These are phyloP conservation scores for Drosophila austrosaltans DNA, from an alignment of 2,888 invertebrate species.

Conservation along the genomic window DNA sequence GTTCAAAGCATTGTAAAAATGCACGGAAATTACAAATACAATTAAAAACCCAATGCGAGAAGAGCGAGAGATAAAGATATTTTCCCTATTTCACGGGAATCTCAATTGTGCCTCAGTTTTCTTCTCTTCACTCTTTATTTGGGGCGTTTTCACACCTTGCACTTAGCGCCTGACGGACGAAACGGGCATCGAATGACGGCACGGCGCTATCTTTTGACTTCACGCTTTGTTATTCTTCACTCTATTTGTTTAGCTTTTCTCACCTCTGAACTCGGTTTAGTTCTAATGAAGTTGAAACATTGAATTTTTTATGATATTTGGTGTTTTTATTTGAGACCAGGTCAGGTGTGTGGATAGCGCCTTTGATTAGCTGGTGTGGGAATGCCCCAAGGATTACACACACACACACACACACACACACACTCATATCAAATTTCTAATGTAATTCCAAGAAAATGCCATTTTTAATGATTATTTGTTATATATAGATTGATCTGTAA, in stretches of 20 bases:
- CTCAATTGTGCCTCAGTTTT: conserved; percentile 24
- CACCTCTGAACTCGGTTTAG: conserved; percentile 66
- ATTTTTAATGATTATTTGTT: background rate
- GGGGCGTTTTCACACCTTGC: conserved; percentile 64
- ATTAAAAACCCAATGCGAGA: conserved; percentile 51
- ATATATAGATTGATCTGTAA: no score
- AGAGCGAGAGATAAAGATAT: conserved; percentile 4
- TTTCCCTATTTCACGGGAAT: conserved; percentile 47
- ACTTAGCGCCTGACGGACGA: conserved; percentile 59
- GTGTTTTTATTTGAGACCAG: conserved; percentile 1
- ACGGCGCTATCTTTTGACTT: conserved; percentile 68
- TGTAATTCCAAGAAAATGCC: background rate
- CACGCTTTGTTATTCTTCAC: conserved; percentile 61
- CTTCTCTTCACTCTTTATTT: conserved; percentile 17
- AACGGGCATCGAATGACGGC: background rate
- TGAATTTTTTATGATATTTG: conserved; percentile 54
- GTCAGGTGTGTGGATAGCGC: conserved; percentile 33
- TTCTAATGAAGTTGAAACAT: conserved; percentile 71
- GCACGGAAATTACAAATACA: conserved; percentile 70
- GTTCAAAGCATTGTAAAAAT: conserved; percentile 62
- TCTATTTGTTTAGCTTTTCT: conserved; percentile 66
- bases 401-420: no score
- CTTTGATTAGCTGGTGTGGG: conserved; percentile 30
- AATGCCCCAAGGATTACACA: conserved; percentile 23
- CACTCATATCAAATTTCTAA: background rate